These are phyloP conservation scores for Dilophus febrilis DNA, from an alignment of 2,888 invertebrate genomes.

Conservation along the genomic window DNA sequence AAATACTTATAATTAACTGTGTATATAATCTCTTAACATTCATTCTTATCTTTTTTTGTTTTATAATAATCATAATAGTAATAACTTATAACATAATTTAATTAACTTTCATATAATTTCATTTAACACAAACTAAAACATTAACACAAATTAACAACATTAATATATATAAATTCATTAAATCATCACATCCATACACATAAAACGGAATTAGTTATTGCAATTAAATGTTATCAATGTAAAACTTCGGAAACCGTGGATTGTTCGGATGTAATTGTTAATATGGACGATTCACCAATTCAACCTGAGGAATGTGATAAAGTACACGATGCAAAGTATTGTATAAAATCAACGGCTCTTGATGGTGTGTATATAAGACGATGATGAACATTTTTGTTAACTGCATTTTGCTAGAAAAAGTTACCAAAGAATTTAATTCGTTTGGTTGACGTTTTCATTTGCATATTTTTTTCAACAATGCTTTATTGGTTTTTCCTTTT, in stretches of 20 bases:
- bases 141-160: too few species aligned
- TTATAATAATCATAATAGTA: too few species aligned
- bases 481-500: not conserved
- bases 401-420: not conserved
- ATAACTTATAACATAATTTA: too few species aligned
- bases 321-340: slow-evolving; percentile 64
- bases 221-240: slow-evolving; percentile 63
- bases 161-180: too few species aligned
- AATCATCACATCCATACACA: too few species aligned
- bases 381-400: not conserved
- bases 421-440: not conserved
- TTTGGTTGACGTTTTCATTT: too few species aligned
- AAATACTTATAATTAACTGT: too few species aligned
- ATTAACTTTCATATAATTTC: too few species aligned
- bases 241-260: slow-evolving; percentile 48
- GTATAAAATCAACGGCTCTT: slow-evolving; percentile 60
- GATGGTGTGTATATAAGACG: slow-evolving; percentile 10
- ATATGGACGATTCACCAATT: slow-evolving; percentile 36
- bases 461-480: not conserved
- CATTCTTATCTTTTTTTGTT: too few species aligned
- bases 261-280: slow-evolving; percentile 49
- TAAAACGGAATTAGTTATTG: slow-evolving; percentile 31
- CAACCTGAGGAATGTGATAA: slow-evolving; percentile 47
- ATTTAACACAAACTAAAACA: too few species aligned
- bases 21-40: too few species aligned